phyloP scores from a whole-genome alignment of 2,888 invertebrate genomes.

The Mactromeris polynyma region DNA sequence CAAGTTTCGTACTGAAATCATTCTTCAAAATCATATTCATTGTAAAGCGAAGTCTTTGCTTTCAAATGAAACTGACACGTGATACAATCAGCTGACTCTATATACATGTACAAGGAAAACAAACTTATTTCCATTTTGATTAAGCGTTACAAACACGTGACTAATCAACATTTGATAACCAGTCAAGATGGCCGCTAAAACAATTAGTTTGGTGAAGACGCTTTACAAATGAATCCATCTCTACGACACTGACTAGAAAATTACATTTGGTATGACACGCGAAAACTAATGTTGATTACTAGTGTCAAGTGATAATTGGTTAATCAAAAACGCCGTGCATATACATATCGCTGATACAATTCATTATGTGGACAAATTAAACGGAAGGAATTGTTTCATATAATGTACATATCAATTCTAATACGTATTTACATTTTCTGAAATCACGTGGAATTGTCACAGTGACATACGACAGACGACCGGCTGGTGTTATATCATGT shows the following conservation, averaged over 20 bases:
- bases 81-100: too few relatives aligned
- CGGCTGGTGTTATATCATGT: not conserved
- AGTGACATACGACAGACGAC: not conserved
- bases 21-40: too few relatives aligned
- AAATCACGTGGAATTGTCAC: not conserved
- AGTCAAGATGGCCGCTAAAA: constrained; percentile 17
- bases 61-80: too few relatives aligned
- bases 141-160: not conserved
- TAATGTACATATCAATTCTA: constrained; percentile 1
- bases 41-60: too few relatives aligned
- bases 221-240: constrained; percentile 29
- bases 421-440: not conserved
- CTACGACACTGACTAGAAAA: constrained; percentile 15
- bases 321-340: constrained; percentile 53
- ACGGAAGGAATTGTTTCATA: not conserved
- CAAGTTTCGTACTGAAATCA: too few relatives aligned
- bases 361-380: constrained; percentile 1
- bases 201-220: constrained; percentile 1
- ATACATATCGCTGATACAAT: constrained; percentile 29
- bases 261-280: constrained; percentile 47
- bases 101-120: not conserved
- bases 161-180: constrained; percentile 16
- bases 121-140: not conserved
- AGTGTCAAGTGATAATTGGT: constrained; percentile 57
- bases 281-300: constrained; percentile 56